Evolutionary conservation across 2,797 vertebrate genomes (phyloP), one percentile per base, ranked within the genome.

Genomic region (Cirrhinus mrigala): DNA sequence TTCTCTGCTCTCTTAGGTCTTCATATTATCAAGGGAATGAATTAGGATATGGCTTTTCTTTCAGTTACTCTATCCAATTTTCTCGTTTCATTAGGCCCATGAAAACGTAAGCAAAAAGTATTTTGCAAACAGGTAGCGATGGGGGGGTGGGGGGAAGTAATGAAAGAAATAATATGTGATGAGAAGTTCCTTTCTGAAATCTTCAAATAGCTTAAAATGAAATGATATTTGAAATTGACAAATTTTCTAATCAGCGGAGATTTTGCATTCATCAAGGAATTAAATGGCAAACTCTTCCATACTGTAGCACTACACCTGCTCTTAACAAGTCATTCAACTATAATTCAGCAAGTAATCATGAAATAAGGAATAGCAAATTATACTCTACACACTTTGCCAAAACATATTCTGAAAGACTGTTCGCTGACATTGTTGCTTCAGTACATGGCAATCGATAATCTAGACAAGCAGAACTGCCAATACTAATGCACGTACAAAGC

Each of bases 1-100:
- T 89, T 92, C 91, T 91, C 89, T 88, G 83, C 83, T 83, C 46
- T 68, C 89, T 89, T 91, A 92, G 88, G 88, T 91, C 91, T 92
- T 92, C 89, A 90, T 84, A 88, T 89, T 93, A 92, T 92, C 87
- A 93, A 77, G 88, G 88, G 27, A 85, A 87, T 77, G 82, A 90
- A 90, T 90, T 91, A 90, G 73, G 85, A 88, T 90, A 84, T 80
- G 75, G 86, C 91, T 94, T 91, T 84, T 74, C 88, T 79, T 92
- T 92, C 89, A 92, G 91, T 93, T 90, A 92, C 80, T 69, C 66
- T 73, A 81, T 78, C 87, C 87, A 88, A 75, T 90, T 93, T 91
- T 91, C 89, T 87, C 54, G 73, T 85, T 80, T 85, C 85, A 74
- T 86, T 90, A 91, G 85, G 92, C 91, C 90, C 90, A 91, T 91